Percentiles rank a stretch among this genome's conserved stretches.
Evolutionary conservation across 2,797 vertebrate genomes (phyloP).

Genomic region (Tadarida brasiliensis): DNA sequence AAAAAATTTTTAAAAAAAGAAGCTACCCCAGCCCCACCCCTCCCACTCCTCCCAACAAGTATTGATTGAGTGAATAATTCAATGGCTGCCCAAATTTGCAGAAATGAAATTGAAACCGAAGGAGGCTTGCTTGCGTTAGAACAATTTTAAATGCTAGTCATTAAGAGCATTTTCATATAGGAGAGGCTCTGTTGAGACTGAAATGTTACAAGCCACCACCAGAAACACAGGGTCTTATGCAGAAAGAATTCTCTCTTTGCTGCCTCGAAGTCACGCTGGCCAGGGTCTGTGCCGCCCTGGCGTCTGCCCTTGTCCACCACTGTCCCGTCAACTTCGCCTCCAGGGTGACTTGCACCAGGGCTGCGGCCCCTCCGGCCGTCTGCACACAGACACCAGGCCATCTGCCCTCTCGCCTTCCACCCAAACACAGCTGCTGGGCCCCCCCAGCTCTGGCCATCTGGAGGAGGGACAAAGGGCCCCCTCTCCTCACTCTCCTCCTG

Average conservation of each 20-base stretch:
- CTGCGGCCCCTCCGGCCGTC: conserved; percentile 56
- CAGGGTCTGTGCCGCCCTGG: neutral
- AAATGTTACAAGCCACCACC: conserved; percentile 32
- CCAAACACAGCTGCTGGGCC: conserved; percentile 84
- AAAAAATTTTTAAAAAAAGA: neutral
- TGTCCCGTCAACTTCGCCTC: conserved; percentile 20
- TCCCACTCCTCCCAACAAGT: neutral
- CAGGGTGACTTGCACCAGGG: conserved; percentile 29
- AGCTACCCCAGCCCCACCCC: neutral
- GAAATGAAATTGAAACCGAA: conserved; percentile 73
- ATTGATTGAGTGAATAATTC: conserved; percentile 60
- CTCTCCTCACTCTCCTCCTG: conserved; percentile 46
- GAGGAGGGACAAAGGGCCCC: conserved; percentile 69
- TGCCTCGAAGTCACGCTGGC: neutral
- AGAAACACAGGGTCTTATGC: neutral
- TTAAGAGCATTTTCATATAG: conserved; percentile 73
- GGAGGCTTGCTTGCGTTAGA: conserved; percentile 71
- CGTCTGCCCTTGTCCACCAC: neutral
- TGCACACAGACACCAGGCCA: conserved; percentile 72
- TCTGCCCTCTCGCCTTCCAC: conserved; percentile 76
- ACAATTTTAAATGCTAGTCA: conserved; percentile 71
- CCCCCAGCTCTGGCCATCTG: conserved; percentile 77
- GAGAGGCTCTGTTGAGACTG: conserved; percentile 70
- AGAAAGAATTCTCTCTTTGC: conserved; percentile 59
- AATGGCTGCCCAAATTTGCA: conserved; percentile 65